Conservation (phyloP, 1,140 invertebrate species). For the Atopsyche davidsoni region DNA sequence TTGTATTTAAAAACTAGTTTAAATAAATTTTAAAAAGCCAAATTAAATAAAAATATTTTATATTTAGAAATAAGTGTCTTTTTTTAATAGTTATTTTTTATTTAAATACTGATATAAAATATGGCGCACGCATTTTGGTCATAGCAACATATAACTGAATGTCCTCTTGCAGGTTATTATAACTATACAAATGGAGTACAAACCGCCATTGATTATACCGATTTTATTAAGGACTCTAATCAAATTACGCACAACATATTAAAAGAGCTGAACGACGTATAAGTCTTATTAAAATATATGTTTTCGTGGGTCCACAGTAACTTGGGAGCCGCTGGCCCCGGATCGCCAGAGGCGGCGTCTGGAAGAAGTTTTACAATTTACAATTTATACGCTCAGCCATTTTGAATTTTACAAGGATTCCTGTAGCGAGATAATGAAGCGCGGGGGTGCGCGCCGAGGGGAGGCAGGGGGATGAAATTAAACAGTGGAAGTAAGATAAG, state of each 20-base stretch:
- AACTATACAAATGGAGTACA: too few species aligned
- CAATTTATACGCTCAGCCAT: constrained; percentile 31
- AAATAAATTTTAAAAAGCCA: too few species aligned
- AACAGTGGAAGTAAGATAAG: constrained; percentile 15
- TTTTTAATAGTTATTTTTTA: too few species aligned
- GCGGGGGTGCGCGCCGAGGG: neutral
- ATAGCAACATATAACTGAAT: too few species aligned
- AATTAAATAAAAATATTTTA: too few species aligned
- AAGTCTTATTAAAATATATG: neutral
- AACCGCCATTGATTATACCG: too few species aligned
- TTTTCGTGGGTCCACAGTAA: neutral
- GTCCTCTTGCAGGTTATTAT: too few species aligned
- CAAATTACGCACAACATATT: neutral
- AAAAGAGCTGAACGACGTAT: neutral
- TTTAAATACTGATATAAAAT: too few species aligned
- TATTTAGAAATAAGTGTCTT: too few species aligned
- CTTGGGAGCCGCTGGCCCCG: constrained; percentile 3
- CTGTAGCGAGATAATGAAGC: constrained; percentile 28
- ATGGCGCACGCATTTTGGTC: too few species aligned
- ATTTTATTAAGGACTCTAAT: too few species aligned
- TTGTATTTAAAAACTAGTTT: too few species aligned
- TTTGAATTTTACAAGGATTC: constrained; percentile 32
- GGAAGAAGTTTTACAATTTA: constrained; percentile 30
- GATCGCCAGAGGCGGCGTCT: constrained; percentile 15
- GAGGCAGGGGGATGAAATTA: constrained; percentile 16